These are phyloP conservation scores for Nibea coibor DNA, from an alignment of 2,113 vertebrate species.

Conservation along the genomic window DNA sequence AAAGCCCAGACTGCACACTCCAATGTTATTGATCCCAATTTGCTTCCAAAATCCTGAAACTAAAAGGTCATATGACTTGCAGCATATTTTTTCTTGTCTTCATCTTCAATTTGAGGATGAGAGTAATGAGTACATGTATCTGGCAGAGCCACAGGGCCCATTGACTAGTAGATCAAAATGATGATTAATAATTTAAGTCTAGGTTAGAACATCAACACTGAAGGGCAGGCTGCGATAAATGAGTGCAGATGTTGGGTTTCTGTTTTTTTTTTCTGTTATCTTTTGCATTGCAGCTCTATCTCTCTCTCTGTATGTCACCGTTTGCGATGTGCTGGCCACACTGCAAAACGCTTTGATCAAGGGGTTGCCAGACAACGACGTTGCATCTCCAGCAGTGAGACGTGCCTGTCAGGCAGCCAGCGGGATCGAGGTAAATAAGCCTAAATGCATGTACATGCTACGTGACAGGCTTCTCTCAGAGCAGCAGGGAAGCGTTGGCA, in stretches of 20 bases:
- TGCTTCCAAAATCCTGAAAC: constrained; percentile 16
- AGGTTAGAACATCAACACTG: constrained; percentile 46
- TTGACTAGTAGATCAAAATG: constrained; percentile 57
- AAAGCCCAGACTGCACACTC: constrained; percentile 20
- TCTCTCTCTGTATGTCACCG: constrained; percentile 14
- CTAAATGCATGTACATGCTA: constrained; percentile 74
- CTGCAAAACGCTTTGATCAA: constrained; percentile 58
- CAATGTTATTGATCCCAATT: constrained; percentile 52
- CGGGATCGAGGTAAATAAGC: constrained; percentile 77
- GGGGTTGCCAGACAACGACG: constrained; percentile 75
- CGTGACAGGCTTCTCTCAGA: constrained; percentile 62
- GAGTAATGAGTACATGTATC: constrained; percentile 29
- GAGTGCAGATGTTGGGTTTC: constrained; percentile 48
- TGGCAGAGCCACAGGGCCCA: constrained; percentile 4
- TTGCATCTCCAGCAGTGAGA: constrained; percentile 75
- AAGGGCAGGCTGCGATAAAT: constrained; percentile 32
- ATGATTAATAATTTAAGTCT: constrained; percentile 61
- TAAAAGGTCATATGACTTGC: constrained; percentile 40
- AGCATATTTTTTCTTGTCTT: constrained; percentile 24
- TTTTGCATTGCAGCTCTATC: constrained; percentile 15
- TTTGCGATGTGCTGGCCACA: constrained; percentile 34
- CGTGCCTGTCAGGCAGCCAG: constrained; percentile 70
- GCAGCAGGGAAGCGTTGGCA: constrained; percentile 48
- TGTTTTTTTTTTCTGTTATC: constrained; percentile 38
- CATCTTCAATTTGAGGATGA: constrained; percentile 41